phyloP scores from a whole-genome alignment of 35 echinoderm and acorn worm genomes.

The Diadema setosum region DNA sequence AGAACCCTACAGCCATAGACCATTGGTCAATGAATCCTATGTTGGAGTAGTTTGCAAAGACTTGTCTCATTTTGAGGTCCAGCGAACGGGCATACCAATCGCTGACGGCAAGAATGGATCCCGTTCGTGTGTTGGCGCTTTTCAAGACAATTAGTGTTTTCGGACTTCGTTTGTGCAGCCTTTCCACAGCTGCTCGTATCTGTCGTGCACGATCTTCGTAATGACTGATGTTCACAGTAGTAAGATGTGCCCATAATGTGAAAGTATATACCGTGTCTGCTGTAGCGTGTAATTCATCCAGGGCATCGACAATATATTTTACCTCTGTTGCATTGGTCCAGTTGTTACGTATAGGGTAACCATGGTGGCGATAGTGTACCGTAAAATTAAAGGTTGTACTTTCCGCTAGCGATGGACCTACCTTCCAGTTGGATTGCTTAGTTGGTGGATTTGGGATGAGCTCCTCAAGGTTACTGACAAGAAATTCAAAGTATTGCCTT shows the following conservation, averaged over 20 bases:
- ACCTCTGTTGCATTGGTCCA: slow-evolving; percentile 19
- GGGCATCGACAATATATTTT: slow-evolving; percentile 19
- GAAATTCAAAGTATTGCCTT: slow-evolving; percentile 31
- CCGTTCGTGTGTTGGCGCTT: slow-evolving; percentile 25
- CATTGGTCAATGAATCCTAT: slow-evolving; percentile 36
- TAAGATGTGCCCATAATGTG: slow-evolving; percentile 45
- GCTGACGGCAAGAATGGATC: background rate
- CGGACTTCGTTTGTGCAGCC: slow-evolving; percentile 1
- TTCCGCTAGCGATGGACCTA: slow-evolving; percentile 5
- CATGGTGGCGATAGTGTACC: slow-evolving; percentile 44
- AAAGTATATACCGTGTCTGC: slow-evolving; percentile 3
- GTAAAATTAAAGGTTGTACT: background rate
- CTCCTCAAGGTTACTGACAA: background rate
- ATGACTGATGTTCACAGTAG: slow-evolving; percentile 3
- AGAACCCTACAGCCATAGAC: slow-evolving; percentile 15
- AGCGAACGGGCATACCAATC: slow-evolving; percentile 16
- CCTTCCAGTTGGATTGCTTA: background rate
- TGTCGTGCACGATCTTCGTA: background rate
- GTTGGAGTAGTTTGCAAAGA: background rate
- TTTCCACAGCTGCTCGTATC: background rate
- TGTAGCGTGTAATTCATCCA: slow-evolving; percentile 3
- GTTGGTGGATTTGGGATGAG: background rate
- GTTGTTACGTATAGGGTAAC: slow-evolving; percentile 46
- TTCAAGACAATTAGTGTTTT: slow-evolving; percentile 16
- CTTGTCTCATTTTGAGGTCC: background rate